Evolutionary conservation across 2,113 vertebrate genomes (phyloP).

Genomic region (Macquaria australasica): DNA sequence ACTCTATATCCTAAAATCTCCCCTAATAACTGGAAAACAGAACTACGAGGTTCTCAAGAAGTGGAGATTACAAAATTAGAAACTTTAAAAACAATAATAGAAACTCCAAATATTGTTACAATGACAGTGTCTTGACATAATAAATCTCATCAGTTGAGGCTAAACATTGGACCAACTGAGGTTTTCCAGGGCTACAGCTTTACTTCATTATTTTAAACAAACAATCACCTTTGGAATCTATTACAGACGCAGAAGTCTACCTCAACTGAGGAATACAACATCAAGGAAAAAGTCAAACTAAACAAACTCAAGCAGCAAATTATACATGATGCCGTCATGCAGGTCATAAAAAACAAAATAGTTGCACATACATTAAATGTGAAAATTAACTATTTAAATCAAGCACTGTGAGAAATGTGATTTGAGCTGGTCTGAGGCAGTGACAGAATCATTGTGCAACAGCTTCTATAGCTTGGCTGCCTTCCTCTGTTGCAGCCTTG

Average conservation of each 20-base stretch:
- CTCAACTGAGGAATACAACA: slow-evolving; percentile 75
- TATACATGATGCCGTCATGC: slow-evolving; percentile 87
- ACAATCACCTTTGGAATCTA: slow-evolving; percentile 74
- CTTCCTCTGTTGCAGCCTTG: slow-evolving; percentile 56
- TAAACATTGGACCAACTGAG: slow-evolving; percentile 62
- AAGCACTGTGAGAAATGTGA: slow-evolving; percentile 84
- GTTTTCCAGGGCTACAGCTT: slow-evolving; percentile 68
- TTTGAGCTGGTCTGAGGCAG: slow-evolving; percentile 73
- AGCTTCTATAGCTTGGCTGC: slow-evolving; percentile 84
- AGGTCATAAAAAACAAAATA: slow-evolving; percentile 76
- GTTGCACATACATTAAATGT: slow-evolving; percentile 84
- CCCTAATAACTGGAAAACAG: slow-evolving; percentile 47
- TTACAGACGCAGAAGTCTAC: slow-evolving; percentile 81
- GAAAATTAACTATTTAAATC: slow-evolving; percentile 78
- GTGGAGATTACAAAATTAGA: slow-evolving; percentile 38
- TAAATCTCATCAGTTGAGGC: slow-evolving; percentile 40
- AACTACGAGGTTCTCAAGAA: slow-evolving; percentile 32
- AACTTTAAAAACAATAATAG: slow-evolving; percentile 44
- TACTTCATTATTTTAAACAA: slow-evolving; percentile 59
- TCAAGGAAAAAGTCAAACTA: slow-evolving; percentile 80
- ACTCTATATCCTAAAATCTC: slow-evolving; percentile 45
- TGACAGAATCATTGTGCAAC: slow-evolving; percentile 75
- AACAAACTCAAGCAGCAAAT: slow-evolving; percentile 85
- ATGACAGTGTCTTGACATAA: slow-evolving; percentile 48
- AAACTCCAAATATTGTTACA: slow-evolving; percentile 44